Base-by-base conservation (phyloP, 2,888 invertebrate species). In the Pristionchus fissidentatus region DNA sequence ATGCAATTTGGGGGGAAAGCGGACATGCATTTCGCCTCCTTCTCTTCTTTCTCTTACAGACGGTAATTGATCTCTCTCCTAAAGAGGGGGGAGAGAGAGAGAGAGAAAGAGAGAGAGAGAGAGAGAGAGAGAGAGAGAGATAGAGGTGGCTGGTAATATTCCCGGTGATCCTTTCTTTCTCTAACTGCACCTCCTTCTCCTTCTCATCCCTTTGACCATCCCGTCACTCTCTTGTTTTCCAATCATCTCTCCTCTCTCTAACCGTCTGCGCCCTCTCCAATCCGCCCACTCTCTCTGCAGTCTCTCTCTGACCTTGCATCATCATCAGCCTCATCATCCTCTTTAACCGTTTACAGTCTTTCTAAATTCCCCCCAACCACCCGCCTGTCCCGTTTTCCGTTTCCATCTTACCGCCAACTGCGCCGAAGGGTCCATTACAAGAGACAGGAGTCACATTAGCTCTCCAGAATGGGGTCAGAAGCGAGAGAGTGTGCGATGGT, bases 311-410 rank as follows among this genome's bases (percentile, higher is more conserved):
- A 79, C 60, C 57, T 57, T 79, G 79, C 79, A 55, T 60, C 79
- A 46, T 55, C 79, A 38, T 79, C 79, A 60, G 55, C 55, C 55
- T 62, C 8, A n/a, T n/a, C n/a, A n/a, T n/a, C 22, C 52, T 77
- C 77, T 77, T 77, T 77, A 52, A 49, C 77, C 52, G 55, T 79
- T 79, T 60, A 55, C 79, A 57, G 57, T 60, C 79, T 79, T 60
- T 79, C 26, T n/a, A 7, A 55, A 60, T 60, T 57, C 57, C n/a
- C 26, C 29, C 26, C 15, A 13, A 57, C 35, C 38, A 26, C 32
- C 26, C 1, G 4, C 57, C 41, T 38, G n/a, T 79, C n/a, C 79
- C 26, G 10, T 79, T 26, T 29, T 35, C 43, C 55, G 22, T 26
- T 75, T 32, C 32, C 46, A n/a, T n/a, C n/a, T n/a, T n/a, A n/a